phyloP scores from a whole-genome alignment of 1,140 invertebrate genomes.

The Caenorhabditis briggsae region DNA sequence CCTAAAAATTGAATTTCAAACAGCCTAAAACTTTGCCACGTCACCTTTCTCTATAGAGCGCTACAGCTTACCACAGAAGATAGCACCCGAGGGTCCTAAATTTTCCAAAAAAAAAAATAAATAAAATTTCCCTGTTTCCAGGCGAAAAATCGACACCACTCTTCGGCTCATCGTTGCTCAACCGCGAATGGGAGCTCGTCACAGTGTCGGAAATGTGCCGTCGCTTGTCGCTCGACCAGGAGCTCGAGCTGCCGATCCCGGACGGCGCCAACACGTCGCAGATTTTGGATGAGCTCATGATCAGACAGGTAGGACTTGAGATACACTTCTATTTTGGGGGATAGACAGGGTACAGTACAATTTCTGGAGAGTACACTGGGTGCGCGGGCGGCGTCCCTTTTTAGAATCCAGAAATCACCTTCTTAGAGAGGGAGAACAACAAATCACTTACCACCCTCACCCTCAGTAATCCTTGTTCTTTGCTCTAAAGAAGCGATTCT shows the following conservation, averaged over 20 bases:
- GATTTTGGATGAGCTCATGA: slow-evolving; percentile 77
- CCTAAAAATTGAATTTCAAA: not conserved
- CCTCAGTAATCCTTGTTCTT: too few relatives aligned
- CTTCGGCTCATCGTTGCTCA: slow-evolving; percentile 66
- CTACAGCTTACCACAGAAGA: too few relatives aligned
- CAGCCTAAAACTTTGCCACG: not conserved
- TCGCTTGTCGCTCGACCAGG: slow-evolving; percentile 75
- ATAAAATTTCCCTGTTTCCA: slow-evolving; percentile 25
- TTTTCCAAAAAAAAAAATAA: not conserved
- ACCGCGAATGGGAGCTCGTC: slow-evolving; percentile 79
- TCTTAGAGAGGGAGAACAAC: too few relatives aligned
- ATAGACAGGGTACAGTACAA: too few relatives aligned
- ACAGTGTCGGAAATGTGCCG: slow-evolving; percentile 78
- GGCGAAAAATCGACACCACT: slow-evolving; percentile 62
- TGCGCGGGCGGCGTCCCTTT: too few relatives aligned
- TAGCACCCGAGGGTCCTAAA: not conserved
- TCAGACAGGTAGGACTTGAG: slow-evolving; percentile 69
- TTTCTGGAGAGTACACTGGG: too few relatives aligned
- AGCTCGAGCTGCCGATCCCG: slow-evolving; percentile 74
- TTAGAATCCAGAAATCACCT: too few relatives aligned
- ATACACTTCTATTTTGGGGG: not conserved
- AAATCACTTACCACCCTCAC: too few relatives aligned
- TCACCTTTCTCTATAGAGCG: too few relatives aligned
- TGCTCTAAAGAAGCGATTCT: too few relatives aligned
- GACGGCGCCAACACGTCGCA: slow-evolving; percentile 73